phyloP scores from a whole-genome alignment of 2,888 invertebrate species.

The Gymnosoma rotundatum region DNA sequence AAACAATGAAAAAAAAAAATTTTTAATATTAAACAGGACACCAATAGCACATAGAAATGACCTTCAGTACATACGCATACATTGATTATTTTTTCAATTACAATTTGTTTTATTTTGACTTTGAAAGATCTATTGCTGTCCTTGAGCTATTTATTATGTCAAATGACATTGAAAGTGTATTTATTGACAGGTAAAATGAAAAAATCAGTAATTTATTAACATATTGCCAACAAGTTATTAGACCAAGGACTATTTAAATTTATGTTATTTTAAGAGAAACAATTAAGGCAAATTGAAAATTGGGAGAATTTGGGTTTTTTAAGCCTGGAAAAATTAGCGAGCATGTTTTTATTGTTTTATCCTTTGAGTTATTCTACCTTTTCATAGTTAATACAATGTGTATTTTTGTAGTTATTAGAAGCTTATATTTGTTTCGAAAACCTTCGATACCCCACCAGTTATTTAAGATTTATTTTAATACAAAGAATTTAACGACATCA shows the following conservation, averaged over 20 bases:
- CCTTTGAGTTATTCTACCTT: too few relatives aligned
- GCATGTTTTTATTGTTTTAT: too few relatives aligned
- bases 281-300: neutral
- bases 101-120: conserved; percentile 39
- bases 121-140: conserved; percentile 51
- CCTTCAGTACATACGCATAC: conserved; percentile 16
- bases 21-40: conserved; percentile 32
- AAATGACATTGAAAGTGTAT: conserved; percentile 37
- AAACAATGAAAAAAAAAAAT: conserved; percentile 1
- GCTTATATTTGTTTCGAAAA: too few relatives aligned
- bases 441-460: too few relatives aligned
- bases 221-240: conserved; percentile 20
- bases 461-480: too few relatives aligned
- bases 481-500: too few relatives aligned
- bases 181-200: conserved; percentile 32
- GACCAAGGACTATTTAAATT: conserved; percentile 11
- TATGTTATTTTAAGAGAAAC: neutral
- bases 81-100: neutral
- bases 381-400: too few relatives aligned
- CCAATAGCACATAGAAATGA: neutral
- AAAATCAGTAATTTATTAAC: conserved; percentile 14
- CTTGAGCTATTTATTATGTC: conserved; percentile 32
- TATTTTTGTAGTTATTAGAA: too few relatives aligned
- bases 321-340: too few relatives aligned
- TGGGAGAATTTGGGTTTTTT: neutral